These are phyloP conservation scores for Enteromius treurensis DNA, from an alignment of 2,797 vertebrate species.

Conservation along the genomic window DNA sequence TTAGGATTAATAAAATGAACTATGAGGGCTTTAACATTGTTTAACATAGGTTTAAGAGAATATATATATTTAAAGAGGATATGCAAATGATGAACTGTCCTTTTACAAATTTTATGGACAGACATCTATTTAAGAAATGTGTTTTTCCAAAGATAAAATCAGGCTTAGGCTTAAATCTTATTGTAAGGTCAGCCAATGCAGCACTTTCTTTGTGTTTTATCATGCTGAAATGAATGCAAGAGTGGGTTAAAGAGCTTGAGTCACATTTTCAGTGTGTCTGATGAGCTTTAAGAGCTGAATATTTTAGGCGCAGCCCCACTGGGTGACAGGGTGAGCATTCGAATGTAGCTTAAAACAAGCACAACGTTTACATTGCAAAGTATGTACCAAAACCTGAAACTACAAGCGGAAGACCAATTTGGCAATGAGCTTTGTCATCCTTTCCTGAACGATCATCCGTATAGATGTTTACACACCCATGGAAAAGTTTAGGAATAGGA, in stretches of 20 bases:
- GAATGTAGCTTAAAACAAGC: constrained; percentile 58
- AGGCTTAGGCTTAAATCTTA: background rate
- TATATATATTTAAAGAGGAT: background rate
- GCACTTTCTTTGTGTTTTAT: constrained; percentile 20
- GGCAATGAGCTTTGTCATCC: constrained; percentile 31
- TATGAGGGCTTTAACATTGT: background rate
- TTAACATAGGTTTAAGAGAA: background rate
- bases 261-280: constrained; percentile 68
- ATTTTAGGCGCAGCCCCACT: constrained; percentile 72
- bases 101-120: background rate
- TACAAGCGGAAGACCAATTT: background rate
- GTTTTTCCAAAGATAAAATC: background rate
- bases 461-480: constrained; percentile 44
- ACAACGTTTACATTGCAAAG: constrained; percentile 52
- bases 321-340: constrained; percentile 66
- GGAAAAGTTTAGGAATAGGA: constrained; percentile 51
- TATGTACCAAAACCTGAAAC: constrained; percentile 2
- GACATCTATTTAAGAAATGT: background rate
- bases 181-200: background rate
- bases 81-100: background rate
- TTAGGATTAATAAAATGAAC: background rate
- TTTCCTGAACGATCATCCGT: constrained; percentile 24
- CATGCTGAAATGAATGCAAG: constrained; percentile 24
- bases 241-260: constrained; percentile 48
- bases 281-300: constrained; percentile 79